Conservation (phyloP, 1,140 invertebrate species). For the Zaprionus camerounensis region DNA sequence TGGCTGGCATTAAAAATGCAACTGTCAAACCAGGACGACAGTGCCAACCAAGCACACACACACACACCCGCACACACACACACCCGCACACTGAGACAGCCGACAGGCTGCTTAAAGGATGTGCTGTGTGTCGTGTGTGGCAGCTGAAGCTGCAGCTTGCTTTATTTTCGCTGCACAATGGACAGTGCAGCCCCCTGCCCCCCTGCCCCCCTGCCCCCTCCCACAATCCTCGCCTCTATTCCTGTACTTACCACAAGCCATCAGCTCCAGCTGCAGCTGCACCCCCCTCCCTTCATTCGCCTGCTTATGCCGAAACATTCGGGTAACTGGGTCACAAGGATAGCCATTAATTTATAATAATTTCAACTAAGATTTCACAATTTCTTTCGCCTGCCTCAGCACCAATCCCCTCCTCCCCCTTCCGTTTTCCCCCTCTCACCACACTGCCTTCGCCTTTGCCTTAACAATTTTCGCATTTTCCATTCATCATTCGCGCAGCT, state of each 20-base stretch:
- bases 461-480: slow-evolving; percentile 80
- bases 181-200: slow-evolving; percentile 38
- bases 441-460: slow-evolving; percentile 36
- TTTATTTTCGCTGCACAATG: slow-evolving; percentile 70
- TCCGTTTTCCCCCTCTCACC: not conserved
- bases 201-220: slow-evolving; percentile 9
- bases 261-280: not conserved
- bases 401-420: no score
- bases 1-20: slow-evolving; percentile 81
- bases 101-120: slow-evolving; percentile 59
- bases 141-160: slow-evolving; percentile 46
- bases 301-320: slow-evolving; percentile 65
- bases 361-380: slow-evolving; percentile 81
- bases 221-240: slow-evolving; percentile 1
- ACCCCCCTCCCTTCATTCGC: slow-evolving; percentile 9
- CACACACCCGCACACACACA: not conserved
- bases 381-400: slow-evolving; percentile 56
- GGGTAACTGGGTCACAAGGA: slow-evolving; percentile 82
- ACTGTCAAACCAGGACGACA: slow-evolving; percentile 72
- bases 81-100: slow-evolving; percentile 8
- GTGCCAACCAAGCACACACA: slow-evolving; percentile 17
- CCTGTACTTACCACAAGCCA: no score
- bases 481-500: slow-evolving; percentile 71
- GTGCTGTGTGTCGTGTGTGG: slow-evolving; percentile 46
- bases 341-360: slow-evolving; percentile 84